phyloP scores from a whole-genome alignment of 2,888 invertebrate genomes.

The Chloroclysta siterata region DNA sequence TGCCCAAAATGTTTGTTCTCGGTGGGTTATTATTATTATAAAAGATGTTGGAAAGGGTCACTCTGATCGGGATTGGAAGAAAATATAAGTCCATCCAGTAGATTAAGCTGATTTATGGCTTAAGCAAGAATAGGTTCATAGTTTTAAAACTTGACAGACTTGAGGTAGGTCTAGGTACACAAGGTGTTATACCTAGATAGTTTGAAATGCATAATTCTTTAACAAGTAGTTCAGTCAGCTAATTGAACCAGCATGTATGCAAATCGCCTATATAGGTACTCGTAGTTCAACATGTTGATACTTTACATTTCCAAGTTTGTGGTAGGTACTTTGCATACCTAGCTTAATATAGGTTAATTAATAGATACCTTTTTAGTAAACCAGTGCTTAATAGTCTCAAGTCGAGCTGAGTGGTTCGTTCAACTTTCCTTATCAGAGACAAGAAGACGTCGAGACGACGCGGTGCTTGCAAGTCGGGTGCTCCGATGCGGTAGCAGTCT shows the following conservation, averaged over 20 bases:
- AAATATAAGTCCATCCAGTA: too few relatives aligned
- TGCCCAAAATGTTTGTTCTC: too few relatives aligned
- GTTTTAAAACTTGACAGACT: too few relatives aligned
- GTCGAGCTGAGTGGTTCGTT: slow-evolving; percentile 80
- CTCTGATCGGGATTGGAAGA: too few relatives aligned
- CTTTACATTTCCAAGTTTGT: not conserved
- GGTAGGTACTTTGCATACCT: slow-evolving; percentile 12
- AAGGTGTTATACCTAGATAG: not conserved
- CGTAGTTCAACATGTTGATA: not conserved
- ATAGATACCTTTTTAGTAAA: slow-evolving; percentile 85
- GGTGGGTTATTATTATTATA: too few relatives aligned
- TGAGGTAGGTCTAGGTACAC: too few relatives aligned
- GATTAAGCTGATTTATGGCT: too few relatives aligned
- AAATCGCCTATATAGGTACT: not conserved
- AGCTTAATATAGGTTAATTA: not conserved
- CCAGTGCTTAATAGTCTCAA: slow-evolving; percentile 83
- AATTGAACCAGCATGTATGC: slow-evolving; percentile 24
- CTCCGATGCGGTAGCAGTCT: slow-evolving; percentile 85
- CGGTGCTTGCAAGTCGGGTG: slow-evolving; percentile 78
- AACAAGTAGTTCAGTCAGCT: not conserved
- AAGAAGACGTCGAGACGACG: slow-evolving; percentile 84
- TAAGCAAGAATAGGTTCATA: too few relatives aligned
- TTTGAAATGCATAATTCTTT: not conserved
- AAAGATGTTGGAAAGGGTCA: too few relatives aligned
- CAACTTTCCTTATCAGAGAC: slow-evolving; percentile 86